Base-by-base conservation (phyloP, 2,888 invertebrate species). In the Laothoe populi region DNA sequence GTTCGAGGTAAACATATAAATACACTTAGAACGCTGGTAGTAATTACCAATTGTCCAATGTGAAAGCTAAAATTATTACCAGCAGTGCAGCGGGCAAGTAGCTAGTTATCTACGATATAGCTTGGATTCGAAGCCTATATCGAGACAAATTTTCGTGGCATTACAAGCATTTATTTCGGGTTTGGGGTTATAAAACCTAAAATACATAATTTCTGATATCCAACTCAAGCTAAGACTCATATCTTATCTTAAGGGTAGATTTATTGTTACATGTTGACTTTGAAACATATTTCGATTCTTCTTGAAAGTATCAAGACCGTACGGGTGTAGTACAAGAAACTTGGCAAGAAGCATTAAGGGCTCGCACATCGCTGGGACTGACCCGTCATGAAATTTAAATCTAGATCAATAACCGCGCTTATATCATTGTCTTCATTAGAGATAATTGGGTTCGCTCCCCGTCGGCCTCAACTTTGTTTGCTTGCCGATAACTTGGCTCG, bases 351-450 rank as follows among this genome's bases (percentile, higher is more conserved):
- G 82, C 92, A 92, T 92, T 92, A 92, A 92, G 90, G 91, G 90
- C 90, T 84, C 84, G 84, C 86, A 89, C 90, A 86, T 88, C 86
- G 87, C 78, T 85, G 90, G 90, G 92, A 91, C 92, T 92, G 92
- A 92, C 92, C 92, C 92, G 88, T 90, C 90, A 89, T 92, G 92
- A 92, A 92, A 92, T 92, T 92, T 91, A 92, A 92, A 92, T 92
- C 92, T 92, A 92, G 92, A 92, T 92, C 92, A 92, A 92, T 92
- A 92, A 91, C 92, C 90, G 82, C 86, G 92, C 92, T 92, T 92
- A 92, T 92, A 92, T 93, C 93, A 93, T 93, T 93, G 93, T 93
- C 93, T 92, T 93, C 93, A 93, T 93, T 93, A 93, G 87, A 88
- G 92, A 88, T 93, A 93, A 93, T 93, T 93, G 93, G 93, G 93